A percentile compares a stretch with the other conserved stretches of the same genome.
phyloP scores from a whole-genome alignment of 2,888 invertebrate genomes.

The Apamea monoglypha region DNA sequence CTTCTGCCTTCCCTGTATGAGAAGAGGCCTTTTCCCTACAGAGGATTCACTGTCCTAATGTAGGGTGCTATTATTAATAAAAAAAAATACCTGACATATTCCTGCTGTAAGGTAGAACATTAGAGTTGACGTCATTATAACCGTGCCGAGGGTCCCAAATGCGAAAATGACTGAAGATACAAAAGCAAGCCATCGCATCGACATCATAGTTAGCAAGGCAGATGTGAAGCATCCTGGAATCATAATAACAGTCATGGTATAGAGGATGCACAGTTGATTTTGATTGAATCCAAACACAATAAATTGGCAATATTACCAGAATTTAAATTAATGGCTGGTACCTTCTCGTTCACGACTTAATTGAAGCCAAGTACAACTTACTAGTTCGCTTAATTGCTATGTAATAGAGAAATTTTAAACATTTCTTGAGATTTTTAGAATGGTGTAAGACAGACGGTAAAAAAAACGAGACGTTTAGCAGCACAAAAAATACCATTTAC shows the following conservation, averaged over 20 bases:
- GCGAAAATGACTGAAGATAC: slow-evolving; percentile 67
- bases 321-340: neutral
- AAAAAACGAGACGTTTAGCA: neutral
- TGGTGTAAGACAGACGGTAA: neutral
- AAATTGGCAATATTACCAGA: neutral
- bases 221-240: slow-evolving; percentile 78
- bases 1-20: neutral
- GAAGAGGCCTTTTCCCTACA: neutral
- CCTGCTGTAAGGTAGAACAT: slow-evolving; percentile 75
- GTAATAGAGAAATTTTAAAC: neutral
- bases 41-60: neutral
- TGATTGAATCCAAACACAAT: neutral
- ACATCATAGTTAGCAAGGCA: slow-evolving; percentile 74
- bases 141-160: slow-evolving; percentile 68
- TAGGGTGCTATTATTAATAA: neutral
- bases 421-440: neutral
- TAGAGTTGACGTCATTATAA: slow-evolving; percentile 70
- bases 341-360: neutral
- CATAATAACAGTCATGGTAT: neutral
- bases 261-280: neutral
- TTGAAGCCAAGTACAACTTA: neutral
- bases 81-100: slow-evolving; percentile 70
- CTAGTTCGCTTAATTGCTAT: neutral
- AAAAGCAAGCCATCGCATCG: slow-evolving; percentile 72
- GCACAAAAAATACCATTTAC: neutral